These are phyloP conservation scores for Luperina nickerlii DNA, from an alignment of 2,888 invertebrate genomes.

Conservation along the genomic window DNA sequence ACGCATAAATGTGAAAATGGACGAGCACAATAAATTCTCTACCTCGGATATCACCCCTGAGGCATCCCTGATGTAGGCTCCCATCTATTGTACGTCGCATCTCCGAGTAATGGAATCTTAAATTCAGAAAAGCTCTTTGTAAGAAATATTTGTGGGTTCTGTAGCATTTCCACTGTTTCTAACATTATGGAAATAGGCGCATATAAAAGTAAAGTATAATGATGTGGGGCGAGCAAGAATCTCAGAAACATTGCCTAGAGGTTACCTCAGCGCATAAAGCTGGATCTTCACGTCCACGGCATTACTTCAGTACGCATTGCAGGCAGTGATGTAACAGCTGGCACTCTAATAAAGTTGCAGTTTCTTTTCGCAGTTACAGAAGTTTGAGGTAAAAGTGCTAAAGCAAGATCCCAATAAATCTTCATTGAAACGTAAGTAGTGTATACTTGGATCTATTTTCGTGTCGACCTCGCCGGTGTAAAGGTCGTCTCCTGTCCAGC, in stretches of 20 bases:
- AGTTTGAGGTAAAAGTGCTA: slow-evolving; percentile 42
- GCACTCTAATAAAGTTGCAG: slow-evolving; percentile 39
- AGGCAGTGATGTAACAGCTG: slow-evolving; percentile 61
- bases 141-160: slow-evolving; percentile 12
- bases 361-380: slow-evolving; percentile 37
- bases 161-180: neutral
- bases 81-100: slow-evolving; percentile 13
- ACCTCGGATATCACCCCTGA: slow-evolving; percentile 42
- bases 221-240: slow-evolving; percentile 25
- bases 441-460: slow-evolving; percentile 68
- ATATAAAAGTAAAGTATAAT: slow-evolving; percentile 38
- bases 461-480: slow-evolving; percentile 69
- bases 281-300: slow-evolving; percentile 34
- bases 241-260: slow-evolving; percentile 32
- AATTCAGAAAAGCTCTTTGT: slow-evolving; percentile 11
- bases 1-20: slow-evolving; percentile 51
- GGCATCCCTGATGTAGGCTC: slow-evolving; percentile 30
- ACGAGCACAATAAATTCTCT: slow-evolving; percentile 42
- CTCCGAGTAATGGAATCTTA: slow-evolving; percentile 14
- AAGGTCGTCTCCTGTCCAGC: slow-evolving; percentile 70
- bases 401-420: slow-evolving; percentile 58
- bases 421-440: slow-evolving; percentile 61
- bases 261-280: slow-evolving; percentile 44
- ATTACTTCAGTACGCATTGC: slow-evolving; percentile 57
- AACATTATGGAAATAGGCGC: slow-evolving; percentile 34